Percentiles rank a stretch among this genome's conserved stretches.
phyloP scores from a whole-genome alignment of 1,140 invertebrate species.

The Bombus waltoni region DNA sequence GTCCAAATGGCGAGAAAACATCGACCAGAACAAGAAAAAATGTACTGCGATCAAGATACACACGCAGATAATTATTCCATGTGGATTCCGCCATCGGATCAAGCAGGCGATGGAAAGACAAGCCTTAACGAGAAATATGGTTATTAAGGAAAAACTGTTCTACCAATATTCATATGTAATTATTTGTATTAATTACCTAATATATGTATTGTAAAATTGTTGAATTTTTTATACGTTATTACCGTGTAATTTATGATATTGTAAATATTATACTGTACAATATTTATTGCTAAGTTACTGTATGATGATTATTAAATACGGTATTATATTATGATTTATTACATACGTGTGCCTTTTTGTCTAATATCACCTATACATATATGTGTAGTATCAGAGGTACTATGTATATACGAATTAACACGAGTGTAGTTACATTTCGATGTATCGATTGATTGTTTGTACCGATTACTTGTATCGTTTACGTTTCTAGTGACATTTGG shows the following conservation, averaged over 20 bases:
- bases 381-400: background rate
- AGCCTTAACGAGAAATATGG: conserved; percentile 92
- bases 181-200: no score
- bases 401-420: no score
- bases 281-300: background rate
- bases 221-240: background rate
- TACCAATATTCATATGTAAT: background rate
- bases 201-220: background rate
- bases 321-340: background rate
- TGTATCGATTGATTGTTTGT: background rate
- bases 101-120: conserved; percentile 91
- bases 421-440: background rate
- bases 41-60: conserved; percentile 81
- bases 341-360: background rate
- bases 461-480: background rate
- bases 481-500: background rate
- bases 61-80: conserved; percentile 86
- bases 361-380: background rate
- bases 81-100: conserved; percentile 90
- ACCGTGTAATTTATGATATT: conserved; percentile 23
- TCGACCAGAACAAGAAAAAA: conserved; percentile 8
- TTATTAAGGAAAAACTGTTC: conserved; percentile 83
- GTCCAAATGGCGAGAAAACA: background rate
- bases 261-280: conserved; percentile 33
- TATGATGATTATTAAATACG: background rate